Evolutionary conservation across 1,140 invertebrate species (phyloP).

Genomic region (Hydropsyche tenuis): DNA sequence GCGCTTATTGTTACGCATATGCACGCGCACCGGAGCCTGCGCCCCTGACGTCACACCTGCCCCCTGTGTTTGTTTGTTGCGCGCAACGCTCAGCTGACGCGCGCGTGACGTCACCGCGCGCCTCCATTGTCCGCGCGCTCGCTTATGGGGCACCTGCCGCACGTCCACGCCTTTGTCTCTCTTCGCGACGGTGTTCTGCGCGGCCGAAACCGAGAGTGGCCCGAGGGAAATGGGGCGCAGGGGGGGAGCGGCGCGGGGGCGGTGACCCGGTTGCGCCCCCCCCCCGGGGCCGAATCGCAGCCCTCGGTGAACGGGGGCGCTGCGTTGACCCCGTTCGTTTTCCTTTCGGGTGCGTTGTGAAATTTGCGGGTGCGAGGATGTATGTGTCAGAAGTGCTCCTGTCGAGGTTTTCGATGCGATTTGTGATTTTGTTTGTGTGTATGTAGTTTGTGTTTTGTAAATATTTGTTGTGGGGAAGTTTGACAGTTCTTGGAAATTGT

Average conservation of each 20-base stretch:
- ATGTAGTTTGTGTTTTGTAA: no score
- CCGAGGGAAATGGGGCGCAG: slow-evolving; percentile 1
- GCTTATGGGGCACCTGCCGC: slow-evolving; percentile 4
- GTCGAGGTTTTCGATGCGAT: no score
- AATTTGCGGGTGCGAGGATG: no score
- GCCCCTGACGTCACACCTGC: neutral
- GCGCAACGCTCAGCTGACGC: slow-evolving; percentile 34
- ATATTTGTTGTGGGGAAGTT: no score
- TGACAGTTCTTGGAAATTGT: no score
- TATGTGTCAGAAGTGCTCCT: no score
- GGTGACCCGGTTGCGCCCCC: slow-evolving; percentile 13
- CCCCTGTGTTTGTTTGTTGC: neutral
- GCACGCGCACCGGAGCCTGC: neutral
- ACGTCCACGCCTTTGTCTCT: slow-evolving; percentile 1
- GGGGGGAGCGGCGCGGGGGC: neutral
- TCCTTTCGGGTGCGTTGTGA: no score
- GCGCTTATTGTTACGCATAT: slow-evolving; percentile 1
- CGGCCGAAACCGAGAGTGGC: slow-evolving; percentile 16
- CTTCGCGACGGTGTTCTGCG: neutral
- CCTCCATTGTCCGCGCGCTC: neutral
- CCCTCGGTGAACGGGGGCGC: no score
- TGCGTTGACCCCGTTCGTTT: neutral
- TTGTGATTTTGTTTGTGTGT: no score
- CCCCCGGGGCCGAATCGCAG: no score
- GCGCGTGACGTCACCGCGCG: slow-evolving; percentile 24